These are phyloP conservation scores for Plodia interpunctella DNA, from an alignment of 1,140 invertebrate genomes.

Conservation along the genomic window DNA sequence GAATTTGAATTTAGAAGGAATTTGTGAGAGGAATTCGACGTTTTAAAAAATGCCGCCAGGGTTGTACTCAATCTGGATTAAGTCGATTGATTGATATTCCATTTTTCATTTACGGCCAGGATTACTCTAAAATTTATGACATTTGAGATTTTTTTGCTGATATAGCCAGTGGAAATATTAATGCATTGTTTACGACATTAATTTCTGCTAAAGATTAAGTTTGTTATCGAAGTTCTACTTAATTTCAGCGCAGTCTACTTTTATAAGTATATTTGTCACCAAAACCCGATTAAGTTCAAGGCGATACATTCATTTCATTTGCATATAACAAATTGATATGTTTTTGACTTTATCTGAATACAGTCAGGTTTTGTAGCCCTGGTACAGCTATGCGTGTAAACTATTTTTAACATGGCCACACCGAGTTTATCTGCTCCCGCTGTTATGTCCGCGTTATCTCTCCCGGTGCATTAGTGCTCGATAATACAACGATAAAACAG, in stretches of 20 bases:
- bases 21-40: constrained; percentile 54
- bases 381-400: constrained; percentile 62
- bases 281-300: neutral
- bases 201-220: neutral
- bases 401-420: constrained; percentile 75
- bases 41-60: constrained; percentile 45
- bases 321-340: constrained; percentile 7
- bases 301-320: constrained; percentile 7
- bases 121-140: neutral
- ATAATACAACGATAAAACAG: constrained; percentile 70
- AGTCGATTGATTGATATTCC: constrained; percentile 11
- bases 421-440: constrained; percentile 69
- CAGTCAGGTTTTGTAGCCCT: constrained; percentile 10
- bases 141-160: too few species aligned
- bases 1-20: constrained; percentile 53
- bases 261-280: constrained; percentile 4
- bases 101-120: neutral
- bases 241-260: neutral
- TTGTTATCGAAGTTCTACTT: neutral
- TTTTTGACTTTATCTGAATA: constrained; percentile 6
- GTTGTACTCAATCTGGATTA: constrained; percentile 24
- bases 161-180: too few species aligned
- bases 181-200: too few species aligned
- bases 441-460: constrained; percentile 68
- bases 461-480: constrained; percentile 71